phyloP scores from a whole-genome alignment of 2,888 invertebrate species.

The Rhorus exstirpatorius region DNA sequence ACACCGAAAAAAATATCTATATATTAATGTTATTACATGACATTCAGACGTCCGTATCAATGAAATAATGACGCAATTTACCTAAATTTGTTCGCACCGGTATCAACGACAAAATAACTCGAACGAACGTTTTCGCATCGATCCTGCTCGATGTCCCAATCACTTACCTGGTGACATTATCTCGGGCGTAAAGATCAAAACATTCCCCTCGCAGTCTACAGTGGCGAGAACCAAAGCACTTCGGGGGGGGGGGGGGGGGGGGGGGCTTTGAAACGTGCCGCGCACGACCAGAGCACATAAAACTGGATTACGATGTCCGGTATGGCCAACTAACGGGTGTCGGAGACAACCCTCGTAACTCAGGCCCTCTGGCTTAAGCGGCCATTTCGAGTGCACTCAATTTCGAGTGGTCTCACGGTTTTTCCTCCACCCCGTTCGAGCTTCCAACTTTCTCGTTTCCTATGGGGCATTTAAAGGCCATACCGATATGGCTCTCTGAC shows the following conservation, averaged over 20 bases:
- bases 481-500: too few relatives aligned
- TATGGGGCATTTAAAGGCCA: too few relatives aligned
- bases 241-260: too few relatives aligned
- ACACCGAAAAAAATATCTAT: too few relatives aligned
- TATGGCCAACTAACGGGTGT: constrained; percentile 27
- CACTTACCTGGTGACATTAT: constrained; percentile 48
- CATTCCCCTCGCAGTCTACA: background rate
- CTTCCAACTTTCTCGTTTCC: background rate
- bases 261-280: constrained; percentile 34
- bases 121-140: constrained; percentile 1
- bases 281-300: constrained; percentile 50
- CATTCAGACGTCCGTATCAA: too few relatives aligned
- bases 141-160: constrained; percentile 33
- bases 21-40: too few relatives aligned
- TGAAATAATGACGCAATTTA: too few relatives aligned
- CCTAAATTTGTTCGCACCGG: too few relatives aligned
- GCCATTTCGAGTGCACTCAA: constrained; percentile 53
- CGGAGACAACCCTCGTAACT: constrained; percentile 54
- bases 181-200: constrained; percentile 25
- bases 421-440: background rate
- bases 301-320: constrained; percentile 60
- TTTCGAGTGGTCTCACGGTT: constrained; percentile 10
- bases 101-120: too few relatives aligned
- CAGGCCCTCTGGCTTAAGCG: constrained; percentile 43
- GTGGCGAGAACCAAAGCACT: constrained; percentile 40